Evolutionary conservation across 2,888 invertebrate species (phyloP).

Genomic region (Beris morrisii): DNA sequence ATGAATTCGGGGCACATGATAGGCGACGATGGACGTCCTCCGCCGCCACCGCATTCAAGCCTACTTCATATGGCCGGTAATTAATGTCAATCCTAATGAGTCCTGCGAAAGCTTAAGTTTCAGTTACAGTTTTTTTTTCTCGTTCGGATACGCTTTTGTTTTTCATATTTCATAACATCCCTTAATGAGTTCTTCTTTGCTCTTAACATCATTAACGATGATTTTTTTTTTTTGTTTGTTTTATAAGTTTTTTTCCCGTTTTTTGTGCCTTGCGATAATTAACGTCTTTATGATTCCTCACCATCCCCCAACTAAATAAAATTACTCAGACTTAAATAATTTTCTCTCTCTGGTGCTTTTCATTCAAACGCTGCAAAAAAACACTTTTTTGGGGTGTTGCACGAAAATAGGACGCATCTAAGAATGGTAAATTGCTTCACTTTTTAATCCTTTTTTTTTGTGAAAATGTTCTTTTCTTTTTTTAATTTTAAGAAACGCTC

Average conservation of each 20-base stretch:
- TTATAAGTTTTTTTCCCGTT: neutral
- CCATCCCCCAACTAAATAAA: neutral
- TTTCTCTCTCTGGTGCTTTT: neutral
- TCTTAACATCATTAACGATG: neutral
- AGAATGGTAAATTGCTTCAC: slow-evolving; percentile 8
- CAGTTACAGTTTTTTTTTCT: slow-evolving; percentile 1
- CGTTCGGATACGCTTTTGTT: slow-evolving; percentile 33
- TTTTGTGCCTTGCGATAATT: neutral
- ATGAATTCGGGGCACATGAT: slow-evolving; percentile 39
- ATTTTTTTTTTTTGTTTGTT: slow-evolving; percentile 5
- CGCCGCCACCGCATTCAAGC: slow-evolving; percentile 70
- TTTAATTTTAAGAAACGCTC: neutral
- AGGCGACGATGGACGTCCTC: slow-evolving; percentile 66
- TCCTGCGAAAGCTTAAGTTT: slow-evolving; percentile 36
- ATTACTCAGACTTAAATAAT: neutral
- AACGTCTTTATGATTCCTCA: neutral
- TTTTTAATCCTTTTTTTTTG: slow-evolving; percentile 3
- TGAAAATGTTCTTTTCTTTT: neutral
- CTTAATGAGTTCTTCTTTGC: neutral
- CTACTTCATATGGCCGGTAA: slow-evolving; percentile 83
- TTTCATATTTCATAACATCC: no score
- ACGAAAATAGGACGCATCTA: slow-evolving; percentile 6
- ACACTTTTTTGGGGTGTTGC: slow-evolving; percentile 3
- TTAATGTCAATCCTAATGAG: slow-evolving; percentile 45
- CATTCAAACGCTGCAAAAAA: neutral